Evolutionary conservation across 2,888 invertebrate species (phyloP), one percentile per base, ranked within the genome.

Genomic region (Noctua janthe): DNA sequence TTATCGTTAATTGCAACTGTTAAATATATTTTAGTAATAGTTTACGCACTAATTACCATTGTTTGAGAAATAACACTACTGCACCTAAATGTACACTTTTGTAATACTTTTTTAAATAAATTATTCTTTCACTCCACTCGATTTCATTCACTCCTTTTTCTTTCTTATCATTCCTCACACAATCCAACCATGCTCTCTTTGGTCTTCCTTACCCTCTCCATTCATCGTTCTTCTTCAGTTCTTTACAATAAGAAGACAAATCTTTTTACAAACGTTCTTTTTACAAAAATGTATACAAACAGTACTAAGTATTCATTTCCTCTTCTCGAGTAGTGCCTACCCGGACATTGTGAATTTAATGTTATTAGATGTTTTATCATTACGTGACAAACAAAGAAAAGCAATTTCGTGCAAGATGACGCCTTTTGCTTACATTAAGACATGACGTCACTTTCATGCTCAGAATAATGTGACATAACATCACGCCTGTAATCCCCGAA

Each of bases 351-450:
- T 17, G 47, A 49, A 76, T 59, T n/a, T 43, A 43, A 77, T 78
- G n/a, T n/a, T 78, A 81, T 54, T 70, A 70, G 11, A 78, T 23
- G 29, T 59, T 23, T 62, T 29, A 47, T 39, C 11, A 29, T 11
- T 59, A 70, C 49, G 49, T 67, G 47, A 78, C 78, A 80, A 39
- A 74, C 35, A 59, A 76, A 76, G 78, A 62, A 78, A 78, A 47
- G 51, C 69, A 81, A 81, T 81, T 78, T 81, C 62, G 84, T 8
- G 15, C 84, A 83, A 84, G 62, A 81, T 81, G 83, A 13, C 83
- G 51, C 51, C 35, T 59, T 69, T 83, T 83, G 83, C 76, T 51
- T 82, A 82, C 67, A 69, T 80, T 82, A 43, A 59, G n/a, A 62
- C 43, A 59, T 13, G 43, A 51, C 43, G 59, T 29, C 51, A 13